phyloP scores from a whole-genome alignment of 2,113 vertebrate genomes.

The Etheostoma cragini region DNA sequence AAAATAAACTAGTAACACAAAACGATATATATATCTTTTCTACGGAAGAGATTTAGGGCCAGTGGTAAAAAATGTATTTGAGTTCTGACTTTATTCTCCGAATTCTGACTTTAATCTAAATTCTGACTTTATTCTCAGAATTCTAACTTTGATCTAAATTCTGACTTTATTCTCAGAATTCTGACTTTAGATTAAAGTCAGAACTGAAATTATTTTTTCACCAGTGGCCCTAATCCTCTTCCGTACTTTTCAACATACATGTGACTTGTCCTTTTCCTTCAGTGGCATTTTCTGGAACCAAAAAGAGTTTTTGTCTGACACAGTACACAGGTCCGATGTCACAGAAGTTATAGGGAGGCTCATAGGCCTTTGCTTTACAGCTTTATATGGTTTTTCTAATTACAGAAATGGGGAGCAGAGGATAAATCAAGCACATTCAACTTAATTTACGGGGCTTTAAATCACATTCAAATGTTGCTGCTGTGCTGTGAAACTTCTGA shows the following conservation, averaged over 20 bases:
- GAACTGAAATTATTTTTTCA: too few species aligned
- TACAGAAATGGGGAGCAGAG: slow-evolving; percentile 35
- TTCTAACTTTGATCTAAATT: too few species aligned
- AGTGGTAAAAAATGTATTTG: too few species aligned
- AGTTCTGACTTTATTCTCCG: too few species aligned
- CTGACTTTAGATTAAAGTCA: too few species aligned
- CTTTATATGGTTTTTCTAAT: slow-evolving; percentile 30
- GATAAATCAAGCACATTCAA: slow-evolving; percentile 39
- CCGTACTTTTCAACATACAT: background rate
- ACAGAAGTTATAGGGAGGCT: slow-evolving; percentile 1
- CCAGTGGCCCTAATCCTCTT: too few species aligned
- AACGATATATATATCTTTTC: slow-evolving; percentile 1
- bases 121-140: too few species aligned
- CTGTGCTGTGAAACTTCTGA: slow-evolving; percentile 51
- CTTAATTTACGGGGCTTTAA: slow-evolving; percentile 22
- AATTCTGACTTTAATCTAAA: too few species aligned
- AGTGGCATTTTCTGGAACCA: slow-evolving; percentile 10
- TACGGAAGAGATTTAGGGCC: too few species aligned
- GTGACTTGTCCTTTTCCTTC: slow-evolving; percentile 27
- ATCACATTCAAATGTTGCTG: slow-evolving; percentile 23
- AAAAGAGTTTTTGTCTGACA: background rate
- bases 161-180: too few species aligned
- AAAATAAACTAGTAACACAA: slow-evolving; percentile 27
- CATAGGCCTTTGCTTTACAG: background rate
- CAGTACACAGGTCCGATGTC: slow-evolving; percentile 31